Evolutionary conservation across 2,113 vertebrate genomes (phyloP), one percentile per base, ranked within the genome.

Genomic region (Callocephalon fimbriatum): DNA sequence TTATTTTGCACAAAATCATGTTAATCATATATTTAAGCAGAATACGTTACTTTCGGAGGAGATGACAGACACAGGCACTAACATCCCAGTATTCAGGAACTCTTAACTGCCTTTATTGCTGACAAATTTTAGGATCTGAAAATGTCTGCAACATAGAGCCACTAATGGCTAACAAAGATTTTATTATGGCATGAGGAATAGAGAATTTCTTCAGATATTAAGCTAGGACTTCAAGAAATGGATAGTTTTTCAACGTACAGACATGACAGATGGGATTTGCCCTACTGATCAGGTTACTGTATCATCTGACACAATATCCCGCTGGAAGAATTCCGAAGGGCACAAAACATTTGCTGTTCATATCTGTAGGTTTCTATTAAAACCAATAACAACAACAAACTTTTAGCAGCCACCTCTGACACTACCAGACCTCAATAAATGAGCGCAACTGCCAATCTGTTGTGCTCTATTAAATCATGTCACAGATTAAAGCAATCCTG

Each of bases 1-100:
- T 4, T 9, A 6, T 9, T 47, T 50, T 2, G 13, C 0, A 38
- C 4, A 37, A 62, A n/a, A 32, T 16, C 6, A 4, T 6, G 31
- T 5, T 35, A 50, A 12, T 47, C 1, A 19, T 66, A 0, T 26
- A 15, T 80, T 89, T 66, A 5, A 86, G 53, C 31, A 86, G 32
- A 32, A 59, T 42, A 12, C 4, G 3, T 9, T 25, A 13, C 14
- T 90, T 45, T 20, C n/a, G 40, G 50, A 58, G 18, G 29, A 35
- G 16, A 12, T 4, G 47, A 32, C 11, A 22, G 32, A 50, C 10
- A 4, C 5, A 53, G 47, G 19, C 32, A 44, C 3, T 3, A 54
- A 3, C 8, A 31, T 6, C 50, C 0, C 42, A 58, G 45, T 32
- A 12, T 20, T 40, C 23, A 4, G 62, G 44, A 70, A 6, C 8